Conservation (phyloP, 1,140 invertebrate genomes). For the Cephus cinctus region DNA sequence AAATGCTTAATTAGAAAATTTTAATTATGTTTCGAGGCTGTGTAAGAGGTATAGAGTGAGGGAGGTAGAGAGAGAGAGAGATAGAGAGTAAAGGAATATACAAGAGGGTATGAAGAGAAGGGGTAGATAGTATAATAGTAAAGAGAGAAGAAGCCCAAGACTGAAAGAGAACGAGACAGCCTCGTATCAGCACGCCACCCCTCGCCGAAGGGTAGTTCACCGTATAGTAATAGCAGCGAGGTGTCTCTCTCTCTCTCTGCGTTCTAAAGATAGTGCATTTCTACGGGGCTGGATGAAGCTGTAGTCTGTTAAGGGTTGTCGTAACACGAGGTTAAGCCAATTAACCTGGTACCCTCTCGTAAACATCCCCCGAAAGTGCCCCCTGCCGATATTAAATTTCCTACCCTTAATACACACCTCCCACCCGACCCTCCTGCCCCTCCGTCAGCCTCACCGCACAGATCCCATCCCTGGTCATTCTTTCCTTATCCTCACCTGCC, state of each 20-base stretch:
- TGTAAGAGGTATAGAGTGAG: conserved; percentile 8
- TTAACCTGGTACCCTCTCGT: conserved; percentile 43
- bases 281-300: conserved; percentile 14
- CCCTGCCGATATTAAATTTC: conserved; percentile 42
- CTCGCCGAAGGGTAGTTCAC: too few relatives aligned
- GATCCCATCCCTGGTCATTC: too few relatives aligned
- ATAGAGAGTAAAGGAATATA: too few relatives aligned
- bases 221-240: too few relatives aligned
- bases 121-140: too few relatives aligned
- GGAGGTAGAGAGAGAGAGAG: conserved; percentile 15
- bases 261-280: conserved; percentile 31
- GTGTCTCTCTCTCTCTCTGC: conserved; percentile 19
- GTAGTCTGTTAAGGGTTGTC: not conserved
- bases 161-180: too few relatives aligned
- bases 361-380: conserved; percentile 31
- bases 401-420: not conserved
- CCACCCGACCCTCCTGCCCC: too few relatives aligned
- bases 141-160: too few relatives aligned
- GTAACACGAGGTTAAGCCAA: conserved; percentile 28
- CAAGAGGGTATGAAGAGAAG: too few relatives aligned
- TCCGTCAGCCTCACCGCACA: too few relatives aligned
- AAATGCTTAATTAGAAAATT: conserved; percentile 59
- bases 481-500: too few relatives aligned
- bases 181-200: too few relatives aligned
- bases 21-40: conserved; percentile 55